Evolutionary conservation across 2,888 invertebrate genomes (phyloP), one percentile per base, ranked within the genome.

Genomic region (Nipponacmea schrenckii): DNA sequence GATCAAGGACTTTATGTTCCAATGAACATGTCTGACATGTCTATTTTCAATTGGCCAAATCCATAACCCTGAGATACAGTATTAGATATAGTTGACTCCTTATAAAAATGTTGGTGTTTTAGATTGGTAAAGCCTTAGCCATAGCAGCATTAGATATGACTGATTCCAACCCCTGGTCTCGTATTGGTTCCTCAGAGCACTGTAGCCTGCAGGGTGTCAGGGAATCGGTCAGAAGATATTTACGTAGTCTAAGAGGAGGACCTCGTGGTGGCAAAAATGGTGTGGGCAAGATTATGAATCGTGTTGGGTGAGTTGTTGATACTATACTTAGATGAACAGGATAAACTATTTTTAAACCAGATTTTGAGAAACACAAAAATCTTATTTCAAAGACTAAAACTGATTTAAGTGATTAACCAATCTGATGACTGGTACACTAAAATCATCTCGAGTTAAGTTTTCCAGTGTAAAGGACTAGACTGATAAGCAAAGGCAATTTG

Each of bases 91-190:
- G 31, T 31, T 31, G 31, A 31, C 31, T n/a, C 31, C 31, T 31
- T 31, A 31, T 3, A 31, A 39, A 39, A 1, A 8, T 39, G 10
- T 14, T 56, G n/a, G 56, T 24, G 70, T 12, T 65, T 74, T 1
- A 94, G 95, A 94, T 95, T 86, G 96, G 96, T 4, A 92, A 92
- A 73, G 94, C 95, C 0, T 89, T 96, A 79, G 94, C 95, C 72
- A 93, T 94, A 62, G 95, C 96, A 0, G 93, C 96, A 79, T 90
- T 96, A 80, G 96, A 96, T 89, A 90, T 95, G 86, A 93, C 93
- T 15, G 93, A 93, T 68, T 92, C 92, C 76, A 95, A 96, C 89
- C 95, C 95, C 44, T 93, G 93, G 90, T 94, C 94, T 68, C 92
- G 95, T 76, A 89, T 96, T 76, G 93, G 93, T n/a, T 92, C 93